Evolutionary conservation across 1,140 invertebrate genomes (phyloP).

Genomic region (Papilio aristodemus): DNA sequence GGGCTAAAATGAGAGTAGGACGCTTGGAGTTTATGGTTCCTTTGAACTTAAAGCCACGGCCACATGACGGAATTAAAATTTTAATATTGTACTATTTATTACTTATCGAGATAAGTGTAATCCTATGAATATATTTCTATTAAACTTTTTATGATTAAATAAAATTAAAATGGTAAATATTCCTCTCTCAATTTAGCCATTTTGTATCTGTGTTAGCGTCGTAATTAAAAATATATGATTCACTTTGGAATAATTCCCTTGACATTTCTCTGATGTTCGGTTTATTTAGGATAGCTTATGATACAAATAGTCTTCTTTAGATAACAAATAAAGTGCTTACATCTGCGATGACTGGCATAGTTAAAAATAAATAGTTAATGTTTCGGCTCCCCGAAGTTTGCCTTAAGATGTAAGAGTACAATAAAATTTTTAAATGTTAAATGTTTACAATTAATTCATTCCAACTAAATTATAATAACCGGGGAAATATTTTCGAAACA

Average conservation of each 20-base stretch:
- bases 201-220: slow-evolving; percentile 59
- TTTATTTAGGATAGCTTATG: slow-evolving; percentile 31
- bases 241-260: slow-evolving; percentile 51
- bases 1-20: slow-evolving; percentile 65
- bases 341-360: background rate
- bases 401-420: slow-evolving; percentile 9
- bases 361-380: background rate
- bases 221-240: slow-evolving; percentile 51
- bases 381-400: slow-evolving; percentile 17
- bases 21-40: slow-evolving; percentile 30
- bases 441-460: background rate
- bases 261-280: slow-evolving; percentile 27
- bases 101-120: slow-evolving; percentile 27
- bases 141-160: slow-evolving; percentile 30
- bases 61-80: slow-evolving; percentile 22
- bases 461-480: background rate
- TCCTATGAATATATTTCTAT: slow-evolving; percentile 22
- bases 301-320: slow-evolving; percentile 8
- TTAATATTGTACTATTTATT: slow-evolving; percentile 23
- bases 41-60: slow-evolving; percentile 21
- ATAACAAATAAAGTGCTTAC: background rate
- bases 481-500: background rate
- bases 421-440: background rate
- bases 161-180: slow-evolving; percentile 35
- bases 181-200: slow-evolving; percentile 53